A percentile compares a stretch with the other conserved stretches of the same genome.
Conservation (phyloP, 2,113 vertebrate genomes). For the Semnornis frantzii region DNA sequence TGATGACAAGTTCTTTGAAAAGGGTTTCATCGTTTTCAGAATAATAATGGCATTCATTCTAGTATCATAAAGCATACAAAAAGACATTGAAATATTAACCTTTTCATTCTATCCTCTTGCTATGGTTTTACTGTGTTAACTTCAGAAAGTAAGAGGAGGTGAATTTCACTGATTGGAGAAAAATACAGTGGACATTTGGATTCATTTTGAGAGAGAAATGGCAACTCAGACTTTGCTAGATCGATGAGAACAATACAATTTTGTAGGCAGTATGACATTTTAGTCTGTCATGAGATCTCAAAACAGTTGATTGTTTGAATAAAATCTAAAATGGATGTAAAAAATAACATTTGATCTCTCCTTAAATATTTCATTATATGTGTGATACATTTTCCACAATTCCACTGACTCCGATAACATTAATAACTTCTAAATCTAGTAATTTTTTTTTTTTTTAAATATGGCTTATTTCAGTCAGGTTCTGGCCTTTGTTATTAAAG, state of each 20-base stretch:
- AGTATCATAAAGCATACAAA: conserved; percentile 17
- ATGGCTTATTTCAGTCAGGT: neutral
- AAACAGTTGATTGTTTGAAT: neutral
- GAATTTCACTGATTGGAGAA: neutral
- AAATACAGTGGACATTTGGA: neutral
- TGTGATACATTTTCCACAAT: neutral
- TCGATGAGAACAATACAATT: neutral
- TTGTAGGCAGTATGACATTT: neutral
- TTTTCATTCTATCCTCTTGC: conserved; percentile 11
- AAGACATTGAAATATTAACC: conserved; percentile 18
- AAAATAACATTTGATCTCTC: neutral
- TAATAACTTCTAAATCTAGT: neutral
- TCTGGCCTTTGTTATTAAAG: neutral
- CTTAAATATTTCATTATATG: neutral
- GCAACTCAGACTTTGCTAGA: neutral
- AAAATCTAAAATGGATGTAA: neutral
- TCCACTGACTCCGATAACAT: neutral
- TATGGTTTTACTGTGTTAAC: neutral
- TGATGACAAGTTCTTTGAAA: conserved; percentile 43
- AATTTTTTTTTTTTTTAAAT: neutral
- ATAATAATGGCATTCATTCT: conserved; percentile 31
- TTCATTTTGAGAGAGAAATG: neutral
- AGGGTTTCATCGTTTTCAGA: neutral
- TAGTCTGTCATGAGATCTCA: neutral
- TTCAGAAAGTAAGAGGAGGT: neutral